Conservation (phyloP, 1,140 invertebrate species). For the Eumaeus atala region DNA sequence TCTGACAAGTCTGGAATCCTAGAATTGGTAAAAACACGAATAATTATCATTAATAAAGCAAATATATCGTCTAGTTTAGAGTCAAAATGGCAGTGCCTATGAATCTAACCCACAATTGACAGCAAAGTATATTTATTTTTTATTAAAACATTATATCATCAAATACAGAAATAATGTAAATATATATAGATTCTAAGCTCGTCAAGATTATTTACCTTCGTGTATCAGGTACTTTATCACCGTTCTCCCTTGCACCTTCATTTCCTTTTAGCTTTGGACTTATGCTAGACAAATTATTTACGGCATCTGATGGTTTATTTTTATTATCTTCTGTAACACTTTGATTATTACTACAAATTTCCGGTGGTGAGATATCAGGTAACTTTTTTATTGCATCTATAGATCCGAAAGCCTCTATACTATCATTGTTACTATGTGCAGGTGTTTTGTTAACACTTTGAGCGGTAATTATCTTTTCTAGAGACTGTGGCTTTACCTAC, state of each 20-base stretch:
- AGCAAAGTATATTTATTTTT: no score
- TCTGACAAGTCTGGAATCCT: constrained; percentile 15
- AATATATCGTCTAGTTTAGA: no score
- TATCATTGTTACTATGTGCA: background rate
- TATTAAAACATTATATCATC: no score
- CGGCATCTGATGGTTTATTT: background rate
- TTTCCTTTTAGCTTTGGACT: background rate
- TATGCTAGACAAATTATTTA: background rate
- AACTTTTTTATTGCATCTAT: background rate
- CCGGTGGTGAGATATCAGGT: background rate
- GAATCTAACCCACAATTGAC: no score
- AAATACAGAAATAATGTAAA: no score
- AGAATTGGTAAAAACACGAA: background rate
- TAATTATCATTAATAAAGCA: no score
- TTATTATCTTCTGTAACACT: background rate
- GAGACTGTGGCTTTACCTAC: background rate
- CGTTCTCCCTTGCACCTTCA: background rate
- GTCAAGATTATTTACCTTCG: background rate
- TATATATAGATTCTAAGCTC: no score
- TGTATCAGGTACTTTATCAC: background rate
- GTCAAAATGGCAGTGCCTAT: background rate
- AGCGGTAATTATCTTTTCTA: background rate
- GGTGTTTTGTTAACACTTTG: background rate
- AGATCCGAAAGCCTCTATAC: background rate
- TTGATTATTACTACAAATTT: background rate